A percentile compares a stretch with the other conserved stretches of the same genome.
Evolutionary conservation across 2,888 invertebrate species (phyloP).

Genomic region (Leptopilina myrica): DNA sequence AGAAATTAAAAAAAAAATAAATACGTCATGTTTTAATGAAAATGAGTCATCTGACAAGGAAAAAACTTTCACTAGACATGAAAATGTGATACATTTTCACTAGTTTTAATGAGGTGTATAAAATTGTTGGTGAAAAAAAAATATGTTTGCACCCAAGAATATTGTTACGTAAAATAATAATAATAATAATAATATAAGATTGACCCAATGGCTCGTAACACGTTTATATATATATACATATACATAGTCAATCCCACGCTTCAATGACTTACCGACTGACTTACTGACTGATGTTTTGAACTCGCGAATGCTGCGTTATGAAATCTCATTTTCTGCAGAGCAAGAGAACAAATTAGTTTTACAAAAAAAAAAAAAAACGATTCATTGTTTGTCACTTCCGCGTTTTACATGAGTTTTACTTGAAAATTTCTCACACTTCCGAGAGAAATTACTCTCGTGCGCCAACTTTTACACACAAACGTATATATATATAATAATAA

Average conservation of each 20-base stretch:
- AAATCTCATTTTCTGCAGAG: slow-evolving; percentile 48
- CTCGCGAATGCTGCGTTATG: slow-evolving; percentile 46
- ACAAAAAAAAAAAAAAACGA: slow-evolving; percentile 44
- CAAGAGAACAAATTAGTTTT: slow-evolving; percentile 54
- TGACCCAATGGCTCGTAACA: slow-evolving; percentile 21
- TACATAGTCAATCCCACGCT: slow-evolving; percentile 63
- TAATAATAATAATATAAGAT: neutral
- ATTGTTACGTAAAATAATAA: slow-evolving; percentile 15
- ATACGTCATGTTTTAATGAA: neutral
- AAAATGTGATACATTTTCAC: neutral
- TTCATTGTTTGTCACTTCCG: slow-evolving; percentile 52
- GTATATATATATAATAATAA: too few species aligned
- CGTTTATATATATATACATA: neutral
- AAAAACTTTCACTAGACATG: neutral
- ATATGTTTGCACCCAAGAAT: slow-evolving; percentile 9
- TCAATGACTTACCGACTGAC: slow-evolving; percentile 63
- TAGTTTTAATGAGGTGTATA: slow-evolving; percentile 1
- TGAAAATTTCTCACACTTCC: slow-evolving; percentile 60
- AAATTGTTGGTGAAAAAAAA: neutral
- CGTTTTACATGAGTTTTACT: slow-evolving; percentile 48
- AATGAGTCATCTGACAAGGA: neutral
- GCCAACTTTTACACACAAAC: too few species aligned
- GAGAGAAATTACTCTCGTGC: slow-evolving; percentile 35
- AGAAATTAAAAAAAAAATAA: too few species aligned
- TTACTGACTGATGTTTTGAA: slow-evolving; percentile 56